Conservation (phyloP, 2,113 vertebrate genomes). For the Crocuta crocuta region DNA sequence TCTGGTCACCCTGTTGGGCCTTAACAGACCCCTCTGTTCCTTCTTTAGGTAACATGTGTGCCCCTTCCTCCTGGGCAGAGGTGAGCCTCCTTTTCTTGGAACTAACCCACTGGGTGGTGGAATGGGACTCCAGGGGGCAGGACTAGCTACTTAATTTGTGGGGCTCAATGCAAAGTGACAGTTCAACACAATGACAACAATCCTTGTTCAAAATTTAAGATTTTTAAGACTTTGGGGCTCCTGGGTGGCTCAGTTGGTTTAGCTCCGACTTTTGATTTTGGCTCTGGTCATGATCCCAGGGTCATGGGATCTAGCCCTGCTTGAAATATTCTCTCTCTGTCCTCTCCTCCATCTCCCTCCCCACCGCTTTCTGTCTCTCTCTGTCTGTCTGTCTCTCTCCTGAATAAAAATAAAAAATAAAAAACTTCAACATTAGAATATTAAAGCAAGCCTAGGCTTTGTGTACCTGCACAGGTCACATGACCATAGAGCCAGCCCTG, state of each 20-base stretch:
- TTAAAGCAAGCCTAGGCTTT: neutral
- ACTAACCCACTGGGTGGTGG: too few species aligned
- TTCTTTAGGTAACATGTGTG: neutral
- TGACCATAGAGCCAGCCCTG: neutral
- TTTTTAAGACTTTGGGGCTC: neutral
- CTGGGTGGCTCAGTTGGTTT: too few species aligned
- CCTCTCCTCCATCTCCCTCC: rapidly evolving
- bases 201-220: neutral
- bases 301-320: too few species aligned
- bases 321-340: too few species aligned
- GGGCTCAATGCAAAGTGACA: neutral
- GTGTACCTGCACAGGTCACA: rapidly evolving
- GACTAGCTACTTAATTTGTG: neutral
- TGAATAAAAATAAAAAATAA: neutral
- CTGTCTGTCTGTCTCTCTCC: too few species aligned
- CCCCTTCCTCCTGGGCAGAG: neutral
- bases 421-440: neutral
- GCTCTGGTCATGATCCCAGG: too few species aligned
- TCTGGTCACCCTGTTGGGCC: too few species aligned
- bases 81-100: neutral
- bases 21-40: neutral
- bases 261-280: too few species aligned
- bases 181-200: too few species aligned
- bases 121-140: neutral
- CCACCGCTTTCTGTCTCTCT: rapidly evolving